A percentile compares a stretch with the other conserved stretches of the same genome.
phyloP scores from a whole-genome alignment of 2,888 invertebrate genomes.

The Perizoma affinitatum region DNA sequence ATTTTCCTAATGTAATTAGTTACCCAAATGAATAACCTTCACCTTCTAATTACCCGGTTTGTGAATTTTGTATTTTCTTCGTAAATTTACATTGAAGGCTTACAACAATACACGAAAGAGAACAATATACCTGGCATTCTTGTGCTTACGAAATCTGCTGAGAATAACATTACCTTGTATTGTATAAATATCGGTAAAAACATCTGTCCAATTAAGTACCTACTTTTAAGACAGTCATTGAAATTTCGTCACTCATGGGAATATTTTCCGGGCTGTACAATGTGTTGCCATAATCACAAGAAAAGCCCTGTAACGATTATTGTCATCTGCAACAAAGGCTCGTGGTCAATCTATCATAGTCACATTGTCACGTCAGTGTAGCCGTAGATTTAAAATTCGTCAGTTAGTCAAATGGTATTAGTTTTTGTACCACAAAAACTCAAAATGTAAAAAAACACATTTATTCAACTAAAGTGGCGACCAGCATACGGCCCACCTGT shows the following conservation, averaged over 20 bases:
- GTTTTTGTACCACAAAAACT: no score
- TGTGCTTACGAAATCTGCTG: conserved; percentile 33
- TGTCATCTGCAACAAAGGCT: no score
- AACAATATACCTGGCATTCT: conserved; percentile 27
- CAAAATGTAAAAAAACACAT: no score
- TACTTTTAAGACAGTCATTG: conserved; percentile 24
- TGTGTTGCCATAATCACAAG: conserved; percentile 4
- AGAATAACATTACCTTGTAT: conserved; percentile 36
- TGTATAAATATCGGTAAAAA: conserved; percentile 36
- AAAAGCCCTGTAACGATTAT: not conserved
- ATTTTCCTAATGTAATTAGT: not conserved
- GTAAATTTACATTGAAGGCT: conserved; percentile 7
- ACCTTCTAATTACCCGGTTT: conserved; percentile 14
- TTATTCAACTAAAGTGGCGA: no score
- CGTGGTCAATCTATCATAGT: no score
- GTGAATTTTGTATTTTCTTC: conserved; percentile 9
- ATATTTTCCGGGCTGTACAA: conserved; percentile 4
- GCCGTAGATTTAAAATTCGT: no score
- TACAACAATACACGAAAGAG: conserved; percentile 20
- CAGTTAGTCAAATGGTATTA: no score
- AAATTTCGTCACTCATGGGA: conserved; percentile 29
- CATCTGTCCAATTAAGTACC: conserved; percentile 29
- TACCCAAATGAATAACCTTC: conserved; percentile 8
- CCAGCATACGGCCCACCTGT: no score
- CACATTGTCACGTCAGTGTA: no score